Base-by-base conservation (phyloP, 2,888 invertebrate genomes). In the Rhogogaster chlorosoma region DNA sequence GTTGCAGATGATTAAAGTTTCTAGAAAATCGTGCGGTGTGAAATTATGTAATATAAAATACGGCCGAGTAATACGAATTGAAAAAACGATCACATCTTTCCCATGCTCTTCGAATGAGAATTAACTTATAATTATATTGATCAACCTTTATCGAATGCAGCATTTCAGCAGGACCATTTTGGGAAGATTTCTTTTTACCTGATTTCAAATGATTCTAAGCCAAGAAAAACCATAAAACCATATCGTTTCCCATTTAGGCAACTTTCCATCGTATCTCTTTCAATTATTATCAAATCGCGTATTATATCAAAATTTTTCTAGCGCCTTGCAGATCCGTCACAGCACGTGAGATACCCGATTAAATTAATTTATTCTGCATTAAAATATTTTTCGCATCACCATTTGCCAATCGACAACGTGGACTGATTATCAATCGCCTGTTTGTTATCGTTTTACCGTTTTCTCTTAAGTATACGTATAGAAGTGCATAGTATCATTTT, bases 371-470 rank as follows among this genome's bases (percentile, higher is more conserved):
- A 29, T 32, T n/a, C 7, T 26, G 70, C 32, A 70, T 36, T 36
- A 42, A 22, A 73, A 73, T 73, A 73, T 42, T 45, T 73, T 42
- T n/a, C 15, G 32, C 70, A 70, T 70, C 6, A 36, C 36, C 70
- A 70, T 36, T 36, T 36, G 12, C 7, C n/a, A 32, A 49, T 49
- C n/a, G 18, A 70, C 18, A 6, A 70, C 70, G 70, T 70, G 70
- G 12, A 73, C 42, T 0, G 42, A 29, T 70, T 73, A 18, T 73
- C 73, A 73, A 73, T 73, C n/a, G 38, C 45, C 12, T 73, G 12
- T n/a, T n/a, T n/a, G 29, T 45, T 22, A 22, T 1, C 26, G n/a
- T 73, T 42, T 22, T 42, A 42, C 22, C 70, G 36, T 73, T 73
- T 73, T 73, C 32, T 42, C n/a, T 73, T 73, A 18, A 9, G 4